phyloP scores from a whole-genome alignment of 2,888 invertebrate genomes.

The Celastrina argiolus region DNA sequence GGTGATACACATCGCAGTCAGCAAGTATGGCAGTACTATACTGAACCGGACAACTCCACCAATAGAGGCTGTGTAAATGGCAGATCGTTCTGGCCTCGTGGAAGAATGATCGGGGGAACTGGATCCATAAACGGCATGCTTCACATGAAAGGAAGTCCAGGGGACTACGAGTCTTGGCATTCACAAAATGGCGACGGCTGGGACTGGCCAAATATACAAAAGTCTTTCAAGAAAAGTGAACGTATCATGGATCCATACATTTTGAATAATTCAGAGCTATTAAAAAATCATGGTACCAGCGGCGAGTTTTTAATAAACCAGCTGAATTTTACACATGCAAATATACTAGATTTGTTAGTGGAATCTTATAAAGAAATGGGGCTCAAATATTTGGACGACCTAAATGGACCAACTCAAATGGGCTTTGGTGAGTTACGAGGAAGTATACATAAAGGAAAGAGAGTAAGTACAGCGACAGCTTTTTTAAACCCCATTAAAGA shows the following conservation, averaged over 20 bases:
- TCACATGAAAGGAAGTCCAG: slow-evolving; percentile 60
- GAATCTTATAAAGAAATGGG: slow-evolving; percentile 72
- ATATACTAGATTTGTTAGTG: slow-evolving; percentile 51
- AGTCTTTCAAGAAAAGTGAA: slow-evolving; percentile 66
- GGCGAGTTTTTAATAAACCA: slow-evolving; percentile 73
- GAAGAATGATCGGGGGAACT: slow-evolving; percentile 62
- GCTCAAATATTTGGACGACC: slow-evolving; percentile 58
- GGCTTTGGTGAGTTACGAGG: slow-evolving; percentile 76
- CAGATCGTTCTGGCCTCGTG: slow-evolving; percentile 64
- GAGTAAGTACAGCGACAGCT: slow-evolving; percentile 77
- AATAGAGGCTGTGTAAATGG: slow-evolving; percentile 47
- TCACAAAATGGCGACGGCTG: slow-evolving; percentile 57
- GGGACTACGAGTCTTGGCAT: slow-evolving; percentile 62
- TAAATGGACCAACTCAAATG: slow-evolving; percentile 68
- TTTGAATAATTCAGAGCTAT: slow-evolving; percentile 51
- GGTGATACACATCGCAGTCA: slow-evolving; percentile 49
- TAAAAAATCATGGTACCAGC: slow-evolving; percentile 62
- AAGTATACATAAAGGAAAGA: slow-evolving; percentile 64
- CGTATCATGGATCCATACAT: slow-evolving; percentile 60
- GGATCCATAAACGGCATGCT: slow-evolving; percentile 65
- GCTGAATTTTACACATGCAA: slow-evolving; percentile 58
- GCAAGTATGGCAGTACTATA: slow-evolving; percentile 57
- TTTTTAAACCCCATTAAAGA: slow-evolving; percentile 55
- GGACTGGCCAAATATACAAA: slow-evolving; percentile 59
- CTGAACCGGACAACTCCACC: slow-evolving; percentile 52